Percentiles rank a stretch among this genome's conserved stretches.
Evolutionary conservation across 2,888 invertebrate genomes (phyloP).

Genomic region (Chorisops tibialis): DNA sequence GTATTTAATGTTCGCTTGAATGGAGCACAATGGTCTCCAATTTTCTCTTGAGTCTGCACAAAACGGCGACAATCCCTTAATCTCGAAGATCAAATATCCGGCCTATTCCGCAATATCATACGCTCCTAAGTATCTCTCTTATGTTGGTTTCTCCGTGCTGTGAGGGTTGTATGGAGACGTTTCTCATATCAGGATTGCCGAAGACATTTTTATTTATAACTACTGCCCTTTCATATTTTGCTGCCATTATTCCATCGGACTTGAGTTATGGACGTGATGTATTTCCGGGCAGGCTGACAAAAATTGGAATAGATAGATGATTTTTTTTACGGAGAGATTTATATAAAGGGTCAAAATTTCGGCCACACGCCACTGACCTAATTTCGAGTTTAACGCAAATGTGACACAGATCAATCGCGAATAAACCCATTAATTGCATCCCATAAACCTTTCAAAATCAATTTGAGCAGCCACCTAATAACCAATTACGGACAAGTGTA

Average conservation of each 20-base stretch:
- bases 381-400: neutral
- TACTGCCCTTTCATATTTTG: slow-evolving; percentile 31
- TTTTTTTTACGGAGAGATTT: no score
- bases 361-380: neutral
- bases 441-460: slow-evolving; percentile 4
- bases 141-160: slow-evolving; percentile 15
- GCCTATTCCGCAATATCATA: slow-evolving; percentile 40
- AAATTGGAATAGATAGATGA: slow-evolving; percentile 2
- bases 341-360: no score
- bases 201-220: slow-evolving; percentile 32
- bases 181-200: slow-evolving; percentile 13
- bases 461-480: slow-evolving; percentile 15
- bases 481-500: slow-evolving; percentile 14
- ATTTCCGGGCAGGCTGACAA: slow-evolving; percentile 25
- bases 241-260: slow-evolving; percentile 23
- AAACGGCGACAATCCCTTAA: slow-evolving; percentile 41
- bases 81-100: slow-evolving; percentile 41
- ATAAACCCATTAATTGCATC: slow-evolving; percentile 14
- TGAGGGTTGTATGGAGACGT: slow-evolving; percentile 18
- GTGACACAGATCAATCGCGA: neutral
- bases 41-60: slow-evolving; percentile 40
- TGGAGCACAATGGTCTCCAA: slow-evolving; percentile 39
- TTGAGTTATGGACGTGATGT: slow-evolving; percentile 22
- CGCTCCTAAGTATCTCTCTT: slow-evolving; percentile 26
- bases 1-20: slow-evolving; percentile 37